Conservation (phyloP, 2,797 vertebrate genomes). For the Melanotaenia boesemani region DNA sequence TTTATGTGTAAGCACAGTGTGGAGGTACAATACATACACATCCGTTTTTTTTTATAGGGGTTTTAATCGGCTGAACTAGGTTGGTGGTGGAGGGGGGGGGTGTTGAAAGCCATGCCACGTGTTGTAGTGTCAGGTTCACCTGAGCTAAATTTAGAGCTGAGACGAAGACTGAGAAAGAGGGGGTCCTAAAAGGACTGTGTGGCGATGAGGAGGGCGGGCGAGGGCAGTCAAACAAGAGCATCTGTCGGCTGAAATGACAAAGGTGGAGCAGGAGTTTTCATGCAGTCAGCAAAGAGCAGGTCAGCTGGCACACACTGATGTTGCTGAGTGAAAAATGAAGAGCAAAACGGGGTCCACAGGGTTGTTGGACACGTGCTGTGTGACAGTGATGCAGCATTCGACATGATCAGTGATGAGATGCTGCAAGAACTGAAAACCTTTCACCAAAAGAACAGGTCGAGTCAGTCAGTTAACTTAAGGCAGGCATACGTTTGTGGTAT, state of each 20-base stretch:
- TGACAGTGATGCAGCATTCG: background rate
- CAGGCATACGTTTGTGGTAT: background rate
- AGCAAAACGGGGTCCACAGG: slow-evolving; percentile 9
- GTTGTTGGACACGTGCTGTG: background rate
- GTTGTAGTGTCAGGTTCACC: slow-evolving; percentile 76
- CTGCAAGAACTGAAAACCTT: background rate
- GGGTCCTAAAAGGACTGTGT: slow-evolving; percentile 31
- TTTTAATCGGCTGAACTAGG: slow-evolving; percentile 38
- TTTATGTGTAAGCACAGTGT: slow-evolving; percentile 31
- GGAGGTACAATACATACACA: slow-evolving; percentile 21
- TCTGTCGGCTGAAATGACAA: slow-evolving; percentile 41
- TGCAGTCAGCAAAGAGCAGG: slow-evolving; percentile 41
- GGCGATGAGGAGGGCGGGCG: slow-evolving; percentile 8
- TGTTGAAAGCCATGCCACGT: slow-evolving; percentile 65
- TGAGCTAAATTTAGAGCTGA: slow-evolving; percentile 73
- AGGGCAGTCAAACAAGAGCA: background rate
- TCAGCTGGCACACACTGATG: slow-evolving; percentile 21
- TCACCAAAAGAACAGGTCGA: background rate
- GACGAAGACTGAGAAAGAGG: slow-evolving; percentile 28
- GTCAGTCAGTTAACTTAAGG: background rate
- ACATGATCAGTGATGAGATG: background rate
- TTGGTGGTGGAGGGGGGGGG: slow-evolving; percentile 21
- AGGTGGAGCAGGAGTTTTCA: slow-evolving; percentile 14
- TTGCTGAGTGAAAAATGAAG: slow-evolving; percentile 11
- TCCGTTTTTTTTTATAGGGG: slow-evolving; percentile 7